Conservation (phyloP, 1,140 invertebrate species). For the Atta colombica region DNA sequence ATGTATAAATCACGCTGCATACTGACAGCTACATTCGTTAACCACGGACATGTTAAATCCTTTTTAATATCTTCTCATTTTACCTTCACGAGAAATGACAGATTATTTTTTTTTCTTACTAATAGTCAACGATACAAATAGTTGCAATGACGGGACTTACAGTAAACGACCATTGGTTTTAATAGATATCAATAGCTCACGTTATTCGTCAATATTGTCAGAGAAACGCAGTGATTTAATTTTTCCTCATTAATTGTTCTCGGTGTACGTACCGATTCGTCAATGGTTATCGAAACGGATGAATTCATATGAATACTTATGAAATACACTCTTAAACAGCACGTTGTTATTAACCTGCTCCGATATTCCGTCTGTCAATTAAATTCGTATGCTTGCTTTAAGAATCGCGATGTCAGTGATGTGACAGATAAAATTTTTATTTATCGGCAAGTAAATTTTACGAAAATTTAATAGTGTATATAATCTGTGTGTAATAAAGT, state of each 20-base stretch:
- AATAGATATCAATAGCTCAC: conserved; percentile 43
- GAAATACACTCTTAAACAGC: conserved; percentile 39
- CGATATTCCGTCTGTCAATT: conserved; percentile 59
- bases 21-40: conserved; percentile 53
- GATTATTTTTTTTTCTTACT: conserved; percentile 9
- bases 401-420: conserved; percentile 40
- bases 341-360: conserved; percentile 54
- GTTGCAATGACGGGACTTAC: not conserved
- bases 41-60: conserved; percentile 23
- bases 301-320: not conserved
- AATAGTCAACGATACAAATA: conserved; percentile 54
- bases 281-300: conserved; percentile 43
- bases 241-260: conserved; percentile 41
- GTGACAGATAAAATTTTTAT: conserved; percentile 59
- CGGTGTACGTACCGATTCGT: conserved; percentile 24
- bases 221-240: conserved; percentile 43
- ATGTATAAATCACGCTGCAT: conserved; percentile 47
- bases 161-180: conserved; percentile 25
- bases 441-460: conserved; percentile 56
- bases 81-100: conserved; percentile 7
- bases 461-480: conserved; percentile 25
- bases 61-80: conserved; percentile 47
- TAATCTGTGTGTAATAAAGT: too few species aligned
- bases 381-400: conserved; percentile 49
- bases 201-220: conserved; percentile 48